Evolutionary conservation across 2,113 vertebrate genomes (phyloP), one percentile per base, ranked within the genome.

Genomic region (Urocynchramus pylzowi): DNA sequence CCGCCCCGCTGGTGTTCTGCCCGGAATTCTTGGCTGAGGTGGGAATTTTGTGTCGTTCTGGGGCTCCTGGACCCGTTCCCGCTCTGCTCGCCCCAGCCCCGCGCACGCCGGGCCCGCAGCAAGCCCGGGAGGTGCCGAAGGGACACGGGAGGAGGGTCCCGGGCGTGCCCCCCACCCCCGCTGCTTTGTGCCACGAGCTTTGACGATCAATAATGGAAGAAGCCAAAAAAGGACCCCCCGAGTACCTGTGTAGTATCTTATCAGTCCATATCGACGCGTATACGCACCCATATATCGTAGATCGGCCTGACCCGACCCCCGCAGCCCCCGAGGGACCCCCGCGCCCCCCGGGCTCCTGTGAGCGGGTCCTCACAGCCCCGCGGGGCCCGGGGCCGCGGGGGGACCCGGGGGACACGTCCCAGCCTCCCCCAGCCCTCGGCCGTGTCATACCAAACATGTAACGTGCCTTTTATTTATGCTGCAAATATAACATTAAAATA

Each of bases 381-480:
- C 77, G 67, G 91, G 84, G 49, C 74, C 75, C 44, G 64, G 87
- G 91, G 74, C n/a, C 42, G 14, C 33, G 39, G 30, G 61, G 52
- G 68, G 54, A 21, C 35, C 23, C 64, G 33, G 39, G 76, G 86
- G 68, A 0, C 79, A 0, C 24, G 27, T 42, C 91, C 47, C 69
- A 30, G n/a, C 44, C 13, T 13, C 68, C 49, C 73, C 21, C 30
- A 24, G 49, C 71, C 74, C 65, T 7, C 56, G 68, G 91, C 91
- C 85, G 77, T 84, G 82, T 90, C 94, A 11, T 93, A 93, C 97
- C 97, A 92, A 95, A 96, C 97, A 95, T 98, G 97, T 98, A 97
- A 97, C 95, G 98, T 98, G 98, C 97, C 98, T 98, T 96, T 96
- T 98, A 98, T 98, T 98, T 98, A 98, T 98, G 97, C 98, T 98